These are phyloP conservation scores for Polylopha cassiicola DNA, from an alignment of 2,888 invertebrate genomes.

Conservation along the genomic window DNA sequence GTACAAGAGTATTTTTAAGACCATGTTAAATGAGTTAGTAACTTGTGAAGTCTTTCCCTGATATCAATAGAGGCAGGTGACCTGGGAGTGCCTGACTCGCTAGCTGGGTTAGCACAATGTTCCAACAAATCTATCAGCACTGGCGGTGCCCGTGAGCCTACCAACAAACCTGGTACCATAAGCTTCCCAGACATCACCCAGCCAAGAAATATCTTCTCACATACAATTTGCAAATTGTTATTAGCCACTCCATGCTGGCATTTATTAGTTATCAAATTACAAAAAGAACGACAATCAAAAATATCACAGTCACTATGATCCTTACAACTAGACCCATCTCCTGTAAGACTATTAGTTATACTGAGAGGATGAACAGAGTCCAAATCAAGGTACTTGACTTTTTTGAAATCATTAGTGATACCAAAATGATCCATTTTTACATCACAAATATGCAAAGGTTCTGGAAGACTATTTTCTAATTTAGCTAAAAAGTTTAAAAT, in stretches of 20 bases:
- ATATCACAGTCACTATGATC: slow-evolving; percentile 81
- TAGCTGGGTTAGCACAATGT: slow-evolving; percentile 76
- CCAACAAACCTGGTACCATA: slow-evolving; percentile 78
- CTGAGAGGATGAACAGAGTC: slow-evolving; percentile 79
- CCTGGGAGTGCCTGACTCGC: slow-evolving; percentile 61
- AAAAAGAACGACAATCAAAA: slow-evolving; percentile 81
- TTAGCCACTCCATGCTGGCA: slow-evolving; percentile 78
- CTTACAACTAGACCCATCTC: slow-evolving; percentile 66
- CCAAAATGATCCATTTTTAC: slow-evolving; percentile 83
- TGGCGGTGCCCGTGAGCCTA: slow-evolving; percentile 78
- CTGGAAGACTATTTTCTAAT: slow-evolving; percentile 76
- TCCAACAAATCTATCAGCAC: slow-evolving; percentile 75
- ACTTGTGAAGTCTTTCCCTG: slow-evolving; percentile 69
- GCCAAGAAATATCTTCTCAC: slow-evolving; percentile 80
- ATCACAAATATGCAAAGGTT: slow-evolving; percentile 82
- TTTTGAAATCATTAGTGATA: slow-evolving; percentile 63
- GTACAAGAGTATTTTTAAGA: slow-evolving; percentile 22
- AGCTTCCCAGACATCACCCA: slow-evolving; percentile 79
- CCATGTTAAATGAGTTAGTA: slow-evolving; percentile 56
- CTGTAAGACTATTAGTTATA: slow-evolving; percentile 66
- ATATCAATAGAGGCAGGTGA: slow-evolving; percentile 63
- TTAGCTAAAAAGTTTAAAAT: slow-evolving; percentile 79
- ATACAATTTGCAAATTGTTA: slow-evolving; percentile 82
- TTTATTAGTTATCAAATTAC: slow-evolving; percentile 65
- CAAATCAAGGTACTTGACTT: slow-evolving; percentile 79